Conservation (phyloP, 2,888 invertebrate species). For the Cenopis cana region DNA sequence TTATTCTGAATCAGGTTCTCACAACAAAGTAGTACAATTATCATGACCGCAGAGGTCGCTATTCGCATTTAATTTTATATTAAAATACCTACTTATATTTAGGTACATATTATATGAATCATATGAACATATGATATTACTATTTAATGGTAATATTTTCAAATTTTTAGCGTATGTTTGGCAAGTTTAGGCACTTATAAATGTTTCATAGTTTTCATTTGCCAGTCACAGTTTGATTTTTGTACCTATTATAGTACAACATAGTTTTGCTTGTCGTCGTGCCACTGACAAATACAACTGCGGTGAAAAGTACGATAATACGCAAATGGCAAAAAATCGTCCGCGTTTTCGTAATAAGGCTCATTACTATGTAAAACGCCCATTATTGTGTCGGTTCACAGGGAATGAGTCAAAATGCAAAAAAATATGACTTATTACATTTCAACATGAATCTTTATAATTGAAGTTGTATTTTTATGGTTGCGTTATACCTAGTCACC, state of each 20-base stretch:
- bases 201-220: too few species aligned
- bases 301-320: constrained; percentile 3
- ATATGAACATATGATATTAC: neutral
- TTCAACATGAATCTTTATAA: constrained; percentile 3
- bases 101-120: neutral
- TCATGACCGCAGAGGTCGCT: neutral
- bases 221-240: neutral
- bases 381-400: constrained; percentile 13
- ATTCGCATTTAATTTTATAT: neutral
- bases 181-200: too few species aligned
- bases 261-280: neutral
- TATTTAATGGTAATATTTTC: neutral
- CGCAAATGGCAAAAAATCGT: constrained; percentile 19
- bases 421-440: constrained; percentile 22
- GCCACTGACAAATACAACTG: neutral
- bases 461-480: neutral
- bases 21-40: neutral
- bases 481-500: neutral
- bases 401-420: constrained; percentile 24
- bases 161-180: neutral
- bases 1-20: neutral
- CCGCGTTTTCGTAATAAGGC: constrained; percentile 28
- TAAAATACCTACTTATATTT: neutral
- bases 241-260: neutral
- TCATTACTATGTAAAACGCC: constrained; percentile 23